These are phyloP conservation scores for Fabriciana adippe DNA, from an alignment of 2,888 invertebrate species.

Conservation along the genomic window DNA sequence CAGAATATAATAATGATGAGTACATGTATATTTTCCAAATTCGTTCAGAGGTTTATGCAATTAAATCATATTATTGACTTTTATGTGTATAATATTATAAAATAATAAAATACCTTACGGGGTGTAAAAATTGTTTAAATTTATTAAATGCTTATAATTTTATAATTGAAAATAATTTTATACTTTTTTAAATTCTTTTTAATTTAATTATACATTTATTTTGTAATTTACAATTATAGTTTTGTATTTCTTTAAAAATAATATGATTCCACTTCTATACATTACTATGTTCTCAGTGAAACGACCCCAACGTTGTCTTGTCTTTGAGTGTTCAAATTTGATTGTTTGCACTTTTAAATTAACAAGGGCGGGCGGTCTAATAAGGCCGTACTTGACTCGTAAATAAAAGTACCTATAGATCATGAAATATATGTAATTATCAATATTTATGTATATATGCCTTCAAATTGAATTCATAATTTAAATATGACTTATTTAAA, in stretches of 20 bases:
- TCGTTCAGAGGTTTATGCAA: neutral
- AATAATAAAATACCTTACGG: no score
- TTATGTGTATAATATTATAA: neutral
- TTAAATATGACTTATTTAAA: no score
- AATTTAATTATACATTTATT: neutral
- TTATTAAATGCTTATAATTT: neutral
- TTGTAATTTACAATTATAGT: no score
- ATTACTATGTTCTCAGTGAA: conserved; percentile 15
- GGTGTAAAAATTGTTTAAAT: neutral
- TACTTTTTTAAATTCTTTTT: neutral
- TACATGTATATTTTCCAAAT: no score
- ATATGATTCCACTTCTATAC: conserved; percentile 30
- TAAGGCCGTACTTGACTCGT: conserved; percentile 30
- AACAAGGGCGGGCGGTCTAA: conserved; percentile 42
- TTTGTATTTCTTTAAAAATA: no score
- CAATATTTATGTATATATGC: no score
- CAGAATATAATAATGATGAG: neutral
- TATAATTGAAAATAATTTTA: neutral
- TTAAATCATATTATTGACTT: neutral
- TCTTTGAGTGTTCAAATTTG: conserved; percentile 45
- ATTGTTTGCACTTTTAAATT: conserved; percentile 48
- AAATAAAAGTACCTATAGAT: neutral
- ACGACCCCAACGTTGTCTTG: conserved; percentile 44
- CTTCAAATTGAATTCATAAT: no score
- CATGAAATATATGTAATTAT: neutral